These are phyloP conservation scores for Calonectris borealis DNA, from an alignment of 2,113 vertebrate species.

Conservation along the genomic window DNA sequence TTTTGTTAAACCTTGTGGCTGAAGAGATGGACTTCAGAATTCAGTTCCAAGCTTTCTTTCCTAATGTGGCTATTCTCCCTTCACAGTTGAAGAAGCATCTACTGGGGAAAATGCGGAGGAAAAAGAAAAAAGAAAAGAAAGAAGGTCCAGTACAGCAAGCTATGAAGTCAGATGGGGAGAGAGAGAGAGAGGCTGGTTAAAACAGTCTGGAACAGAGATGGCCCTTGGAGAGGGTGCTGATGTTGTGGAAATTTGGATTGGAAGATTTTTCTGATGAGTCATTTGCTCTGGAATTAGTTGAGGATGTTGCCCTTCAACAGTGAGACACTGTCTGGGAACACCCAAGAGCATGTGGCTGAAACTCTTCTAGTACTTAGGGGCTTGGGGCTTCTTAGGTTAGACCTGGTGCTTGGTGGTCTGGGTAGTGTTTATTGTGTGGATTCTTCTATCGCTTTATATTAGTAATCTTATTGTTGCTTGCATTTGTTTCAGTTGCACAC, in stretches of 20 bases:
- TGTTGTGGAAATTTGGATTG: background rate
- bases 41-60: background rate
- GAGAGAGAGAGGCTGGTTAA: background rate
- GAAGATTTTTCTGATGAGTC: constrained; percentile 4
- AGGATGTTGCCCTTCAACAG: background rate
- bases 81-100: background rate
- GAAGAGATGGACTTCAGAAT: background rate
- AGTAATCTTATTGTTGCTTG: background rate
- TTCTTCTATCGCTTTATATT: background rate
- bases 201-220: background rate
- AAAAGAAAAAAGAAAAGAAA: background rate
- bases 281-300: background rate
- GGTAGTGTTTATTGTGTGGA: background rate
- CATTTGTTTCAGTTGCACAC: background rate
- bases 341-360: background rate
- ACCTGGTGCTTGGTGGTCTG: background rate
- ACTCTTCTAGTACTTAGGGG: background rate
- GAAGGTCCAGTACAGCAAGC: background rate
- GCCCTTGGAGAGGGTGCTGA: background rate
- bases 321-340: background rate
- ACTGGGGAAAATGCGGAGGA: background rate
- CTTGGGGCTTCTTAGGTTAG: background rate
- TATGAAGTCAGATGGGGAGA: background rate
- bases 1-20: background rate
- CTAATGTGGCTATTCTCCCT: background rate